A percentile compares a stretch with the other conserved stretches of the same genome.
Conservation (phyloP, 2,888 invertebrate species). For the Agriotes lineatus region DNA sequence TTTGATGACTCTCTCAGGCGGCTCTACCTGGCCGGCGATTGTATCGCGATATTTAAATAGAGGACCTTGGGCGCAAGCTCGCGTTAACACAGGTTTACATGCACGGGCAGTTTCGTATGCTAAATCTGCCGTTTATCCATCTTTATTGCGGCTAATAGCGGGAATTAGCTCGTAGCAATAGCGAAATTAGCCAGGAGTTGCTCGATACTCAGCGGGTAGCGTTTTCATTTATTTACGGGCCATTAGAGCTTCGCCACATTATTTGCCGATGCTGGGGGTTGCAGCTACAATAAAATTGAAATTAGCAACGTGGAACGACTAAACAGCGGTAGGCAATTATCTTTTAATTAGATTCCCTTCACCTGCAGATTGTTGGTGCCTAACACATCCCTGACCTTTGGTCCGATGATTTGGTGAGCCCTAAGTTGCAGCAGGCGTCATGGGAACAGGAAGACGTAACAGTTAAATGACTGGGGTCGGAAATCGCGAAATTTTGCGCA, state of each 20-base stretch:
- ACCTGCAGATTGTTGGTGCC: too few relatives aligned
- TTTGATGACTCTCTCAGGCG: background rate
- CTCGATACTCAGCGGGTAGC: conserved; percentile 16
- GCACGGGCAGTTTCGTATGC: background rate
- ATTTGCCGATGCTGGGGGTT: conserved; percentile 3
- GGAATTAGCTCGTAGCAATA: conserved; percentile 22
- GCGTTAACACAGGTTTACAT: background rate
- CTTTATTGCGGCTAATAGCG: conserved; percentile 22
- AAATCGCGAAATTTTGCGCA: too few relatives aligned
- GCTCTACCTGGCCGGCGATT: background rate
- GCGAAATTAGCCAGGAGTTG: conserved; percentile 19
- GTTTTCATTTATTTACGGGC: conserved; percentile 27
- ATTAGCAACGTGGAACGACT: background rate
- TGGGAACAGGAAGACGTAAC: too few relatives aligned
- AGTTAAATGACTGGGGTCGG: too few relatives aligned
- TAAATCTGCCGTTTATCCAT: conserved; percentile 10
- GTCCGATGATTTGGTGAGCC: too few relatives aligned
- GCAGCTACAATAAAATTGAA: conserved; percentile 1
- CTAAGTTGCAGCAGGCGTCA: too few relatives aligned
- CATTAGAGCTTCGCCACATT: conserved; percentile 29
- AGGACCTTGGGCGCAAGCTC: background rate
- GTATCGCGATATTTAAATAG: background rate
- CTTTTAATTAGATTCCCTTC: conserved; percentile 4
- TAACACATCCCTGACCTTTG: too few relatives aligned
- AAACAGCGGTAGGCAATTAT: background rate